Percentiles rank a stretch among this genome's conserved stretches.
These are phyloP conservation scores for Hyppa rectilinea DNA, from an alignment of 2,888 invertebrate species.

Conservation along the genomic window DNA sequence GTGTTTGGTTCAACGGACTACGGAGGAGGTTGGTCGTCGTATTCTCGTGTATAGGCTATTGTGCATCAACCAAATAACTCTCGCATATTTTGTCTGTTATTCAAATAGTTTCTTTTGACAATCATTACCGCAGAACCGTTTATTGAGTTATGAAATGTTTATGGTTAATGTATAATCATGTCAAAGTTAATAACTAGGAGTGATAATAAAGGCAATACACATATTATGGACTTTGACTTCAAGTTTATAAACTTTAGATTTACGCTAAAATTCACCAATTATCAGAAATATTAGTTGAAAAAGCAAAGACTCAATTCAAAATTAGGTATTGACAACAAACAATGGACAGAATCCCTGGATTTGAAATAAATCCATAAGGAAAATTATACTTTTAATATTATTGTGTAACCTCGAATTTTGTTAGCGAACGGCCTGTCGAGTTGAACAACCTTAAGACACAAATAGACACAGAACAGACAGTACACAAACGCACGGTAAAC, in stretches of 20 bases:
- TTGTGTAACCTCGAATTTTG: conserved; percentile 59
- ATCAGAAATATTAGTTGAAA: neutral
- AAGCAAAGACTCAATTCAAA: neutral
- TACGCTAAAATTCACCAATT: neutral
- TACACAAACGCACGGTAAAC: conserved; percentile 75
- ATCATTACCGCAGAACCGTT: neutral
- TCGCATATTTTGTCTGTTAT: conserved; percentile 74
- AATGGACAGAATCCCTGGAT: neutral
- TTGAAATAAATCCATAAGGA: neutral
- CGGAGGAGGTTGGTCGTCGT: conserved; percentile 88
- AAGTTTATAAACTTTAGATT: neutral
- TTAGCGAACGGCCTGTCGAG: conserved; percentile 69
- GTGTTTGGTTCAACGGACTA: conserved; percentile 91
- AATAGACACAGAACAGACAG: conserved; percentile 82
- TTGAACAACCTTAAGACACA: conserved; percentile 87
- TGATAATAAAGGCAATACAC: conserved; percentile 22
- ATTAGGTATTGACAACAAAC: neutral
- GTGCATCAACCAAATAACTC: conserved; percentile 83
- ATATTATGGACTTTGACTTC: neutral
- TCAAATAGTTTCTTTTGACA: conserved; percentile 32
- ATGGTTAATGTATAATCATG: neutral
- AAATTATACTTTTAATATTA: conserved; percentile 3
- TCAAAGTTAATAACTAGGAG: neutral
- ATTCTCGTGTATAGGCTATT: conserved; percentile 84
- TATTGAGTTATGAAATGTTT: neutral